Evolutionary conservation across 2,797 vertebrate genomes (phyloP).

Genomic region (Tokudaia tokunoshimensis): DNA sequence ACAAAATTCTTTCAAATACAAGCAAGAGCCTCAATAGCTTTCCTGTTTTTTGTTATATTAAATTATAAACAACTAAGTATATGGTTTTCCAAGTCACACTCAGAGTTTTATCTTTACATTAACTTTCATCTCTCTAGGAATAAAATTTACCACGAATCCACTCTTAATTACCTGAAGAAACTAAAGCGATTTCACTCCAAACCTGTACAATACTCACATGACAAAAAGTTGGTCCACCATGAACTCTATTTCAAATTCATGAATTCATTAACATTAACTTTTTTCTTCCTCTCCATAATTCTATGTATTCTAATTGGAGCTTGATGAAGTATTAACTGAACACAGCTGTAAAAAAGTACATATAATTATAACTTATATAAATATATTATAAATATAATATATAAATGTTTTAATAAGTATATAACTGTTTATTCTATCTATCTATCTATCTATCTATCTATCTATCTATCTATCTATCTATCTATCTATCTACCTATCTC

Average conservation of each 20-base stretch:
- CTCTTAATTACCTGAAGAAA: neutral
- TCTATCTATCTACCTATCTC: no score
- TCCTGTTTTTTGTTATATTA: rapidly evolving
- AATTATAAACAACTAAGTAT: neutral
- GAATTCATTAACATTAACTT: neutral
- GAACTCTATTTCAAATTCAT: neutral
- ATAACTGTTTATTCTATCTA: no score
- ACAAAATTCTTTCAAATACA: conserved; percentile 28
- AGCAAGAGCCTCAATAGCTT: rapidly evolving
- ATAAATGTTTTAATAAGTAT: no score
- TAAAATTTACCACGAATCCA: neutral
- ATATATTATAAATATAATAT: no score
- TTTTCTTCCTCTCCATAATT: rapidly evolving
- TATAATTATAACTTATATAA: no score
- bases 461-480: no score
- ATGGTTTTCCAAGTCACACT: neutral
- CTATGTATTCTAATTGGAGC: rapidly evolving
- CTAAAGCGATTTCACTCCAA: neutral
- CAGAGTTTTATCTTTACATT: neutral
- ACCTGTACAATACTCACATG: neutral
- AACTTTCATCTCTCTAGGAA: neutral
- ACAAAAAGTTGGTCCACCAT: neutral
- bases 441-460: no score
- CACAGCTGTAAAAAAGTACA: no score
- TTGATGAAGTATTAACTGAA: neutral